Evolutionary conservation across 2,113 vertebrate genomes (phyloP), one percentile per base, ranked within the genome.

Genomic region (Eurypyga helias): DNA sequence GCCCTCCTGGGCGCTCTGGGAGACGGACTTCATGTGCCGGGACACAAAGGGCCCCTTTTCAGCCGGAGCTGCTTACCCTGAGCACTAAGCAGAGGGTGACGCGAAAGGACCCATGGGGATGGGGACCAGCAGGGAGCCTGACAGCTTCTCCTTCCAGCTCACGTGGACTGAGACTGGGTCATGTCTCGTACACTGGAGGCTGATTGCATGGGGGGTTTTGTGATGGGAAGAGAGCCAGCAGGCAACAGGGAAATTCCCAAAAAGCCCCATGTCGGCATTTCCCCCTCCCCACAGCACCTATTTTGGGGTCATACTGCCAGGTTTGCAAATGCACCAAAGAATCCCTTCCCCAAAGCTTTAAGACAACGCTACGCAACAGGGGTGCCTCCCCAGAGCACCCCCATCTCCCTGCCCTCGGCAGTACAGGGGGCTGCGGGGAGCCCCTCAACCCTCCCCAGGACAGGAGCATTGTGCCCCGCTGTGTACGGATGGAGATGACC

Each of bases 11-110:
- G 7, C 23, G 2, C 79, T 46, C 45, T 2, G 1, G 15, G 87
- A 91, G 90, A 54, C 11, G 10, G 92, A 96, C 95, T 96, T 93
- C 93, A 89, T 4, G 24, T 11, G 5, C 51, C 4, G 2, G 64
- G 77, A 61, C 76, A 96, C 96, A 97, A 94, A 76, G 91, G 69
- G 72, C 14, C 69, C 78, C 87, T 93, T 97, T 71, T 90, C 43
- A 93, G 43, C 76, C 15, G 2, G 75, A 96, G 90, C 84, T 2
- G 48, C 87, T 92, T 91, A 91, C 54, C 57, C 86, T 12, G 36
- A 67, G 80, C 66, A 2, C 52, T 57, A 52, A 96, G 82, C 85
- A 49, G 29, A 75, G 81, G 52, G 67, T 13, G 13, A 83, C 5
- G 4, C 0, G 0, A 58, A 90, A 49, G 33, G 54, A 69, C 38